Percentiles rank a stretch among this genome's conserved stretches.
phyloP scores from a whole-genome alignment of 2,888 invertebrate genomes.

The Petrolisthes cinctipes region DNA sequence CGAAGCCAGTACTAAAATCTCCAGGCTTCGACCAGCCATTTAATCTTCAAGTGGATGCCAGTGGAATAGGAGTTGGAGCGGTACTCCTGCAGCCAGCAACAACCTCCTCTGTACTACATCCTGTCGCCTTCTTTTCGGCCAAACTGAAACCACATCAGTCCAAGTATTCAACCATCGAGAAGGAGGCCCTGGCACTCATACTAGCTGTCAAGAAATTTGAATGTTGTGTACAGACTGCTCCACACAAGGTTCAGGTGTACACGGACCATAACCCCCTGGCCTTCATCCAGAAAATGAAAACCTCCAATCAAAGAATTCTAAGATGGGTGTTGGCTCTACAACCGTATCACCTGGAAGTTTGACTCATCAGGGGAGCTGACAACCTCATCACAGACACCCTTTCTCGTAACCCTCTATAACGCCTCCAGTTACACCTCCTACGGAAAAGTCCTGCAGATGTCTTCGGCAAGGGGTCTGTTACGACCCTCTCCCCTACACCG shows the following conservation, averaged over 20 bases:
- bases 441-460: too few species aligned
- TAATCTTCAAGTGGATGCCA: conserved; percentile 1
- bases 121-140: background rate
- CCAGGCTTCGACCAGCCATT: background rate
- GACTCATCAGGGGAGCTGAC: background rate
- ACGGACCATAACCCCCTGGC: background rate
- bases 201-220: too few species aligned
- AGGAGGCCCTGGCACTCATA: too few species aligned
- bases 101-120: too few species aligned
- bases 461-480: too few species aligned
- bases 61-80: background rate
- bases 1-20: background rate
- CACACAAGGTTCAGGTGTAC: background rate
- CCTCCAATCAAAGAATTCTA: background rate
- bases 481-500: too few species aligned
- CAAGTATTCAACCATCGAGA: too few species aligned
- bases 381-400: too few species aligned
- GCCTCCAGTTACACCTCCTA: too few species aligned
- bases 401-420: background rate
- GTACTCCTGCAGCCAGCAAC: too few species aligned
- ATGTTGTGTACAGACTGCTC: too few species aligned
- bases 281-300: background rate
- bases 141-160: background rate
- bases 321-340: background rate
- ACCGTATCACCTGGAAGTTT: background rate